Percentiles rank a stretch among this genome's conserved stretches.
Evolutionary conservation across 2,113 vertebrate genomes (phyloP).

Genomic region (Trematomus loennbergii): DNA sequence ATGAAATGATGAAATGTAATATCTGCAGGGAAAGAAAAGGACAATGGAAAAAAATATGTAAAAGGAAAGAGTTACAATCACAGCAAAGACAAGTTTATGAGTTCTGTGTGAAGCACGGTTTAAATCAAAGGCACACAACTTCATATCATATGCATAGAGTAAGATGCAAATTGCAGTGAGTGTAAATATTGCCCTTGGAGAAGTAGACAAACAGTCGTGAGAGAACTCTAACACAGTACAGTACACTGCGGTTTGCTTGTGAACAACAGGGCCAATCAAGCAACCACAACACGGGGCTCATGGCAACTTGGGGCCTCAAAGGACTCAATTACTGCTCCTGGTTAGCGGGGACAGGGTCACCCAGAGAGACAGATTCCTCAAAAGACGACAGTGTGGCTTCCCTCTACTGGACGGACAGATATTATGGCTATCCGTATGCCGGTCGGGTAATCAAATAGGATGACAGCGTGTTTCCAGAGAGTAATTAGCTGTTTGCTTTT

Average conservation of each 20-base stretch:
- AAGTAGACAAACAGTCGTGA: slow-evolving; percentile 52
- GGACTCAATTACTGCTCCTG: slow-evolving; percentile 80
- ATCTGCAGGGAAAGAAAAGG: no score
- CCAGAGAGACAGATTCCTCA: slow-evolving; percentile 37
- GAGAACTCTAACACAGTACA: slow-evolving; percentile 36
- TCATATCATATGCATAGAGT: slow-evolving; percentile 6
- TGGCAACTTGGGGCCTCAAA: slow-evolving; percentile 79
- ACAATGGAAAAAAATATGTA: no score
- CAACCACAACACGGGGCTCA: slow-evolving; percentile 74
- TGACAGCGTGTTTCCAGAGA: slow-evolving; percentile 12
- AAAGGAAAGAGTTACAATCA: neutral
- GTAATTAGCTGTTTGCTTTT: slow-evolving; percentile 36
- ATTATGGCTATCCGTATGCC: slow-evolving; percentile 35
- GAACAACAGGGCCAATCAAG: slow-evolving; percentile 80
- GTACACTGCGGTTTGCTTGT: slow-evolving; percentile 54
- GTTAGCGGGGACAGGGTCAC: slow-evolving; percentile 52
- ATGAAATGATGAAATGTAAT: no score
- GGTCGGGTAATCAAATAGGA: slow-evolving; percentile 46
- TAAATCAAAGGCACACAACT: slow-evolving; percentile 6
- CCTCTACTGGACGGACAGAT: slow-evolving; percentile 50
- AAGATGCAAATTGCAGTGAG: slow-evolving; percentile 21
- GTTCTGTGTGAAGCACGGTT: neutral
- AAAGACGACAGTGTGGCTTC: slow-evolving; percentile 52
- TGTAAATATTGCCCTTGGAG: slow-evolving; percentile 41
- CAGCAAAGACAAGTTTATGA: slow-evolving; percentile 1